Evolutionary conservation across 2,888 invertebrate species (phyloP).

Genomic region (Epinotia demarniana): DNA sequence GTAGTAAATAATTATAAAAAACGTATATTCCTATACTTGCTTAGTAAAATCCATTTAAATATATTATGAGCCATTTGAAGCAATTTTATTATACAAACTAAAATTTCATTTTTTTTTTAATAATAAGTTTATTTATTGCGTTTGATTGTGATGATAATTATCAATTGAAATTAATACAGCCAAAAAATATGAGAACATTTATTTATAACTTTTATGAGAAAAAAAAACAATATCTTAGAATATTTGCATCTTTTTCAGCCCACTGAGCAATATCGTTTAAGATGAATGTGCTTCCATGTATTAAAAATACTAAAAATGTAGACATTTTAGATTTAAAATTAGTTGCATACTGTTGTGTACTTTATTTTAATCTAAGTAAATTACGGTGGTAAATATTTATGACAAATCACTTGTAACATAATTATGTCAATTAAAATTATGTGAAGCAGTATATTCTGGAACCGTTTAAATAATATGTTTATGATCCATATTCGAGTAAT

Average conservation of each 20-base stretch:
- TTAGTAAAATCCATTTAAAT: constrained; percentile 24
- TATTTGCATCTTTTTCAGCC: constrained; percentile 43
- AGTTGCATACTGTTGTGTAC: constrained; percentile 49
- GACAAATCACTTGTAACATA: constrained; percentile 13
- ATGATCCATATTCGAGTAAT: background rate
- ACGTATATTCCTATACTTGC: constrained; percentile 39
- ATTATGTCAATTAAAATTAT: constrained; percentile 40
- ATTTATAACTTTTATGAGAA: constrained; percentile 5
- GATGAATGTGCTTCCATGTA: constrained; percentile 57
- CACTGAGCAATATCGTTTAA: constrained; percentile 48
- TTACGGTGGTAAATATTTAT: constrained; percentile 33
- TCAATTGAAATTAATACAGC: background rate
- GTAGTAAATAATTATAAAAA: constrained; percentile 37
- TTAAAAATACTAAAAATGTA: constrained; percentile 48
- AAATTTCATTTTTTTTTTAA: background rate
- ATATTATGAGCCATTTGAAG: constrained; percentile 34
- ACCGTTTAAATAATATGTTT: background rate
- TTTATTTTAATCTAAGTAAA: constrained; percentile 44
- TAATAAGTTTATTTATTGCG: background rate
- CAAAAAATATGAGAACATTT: background rate
- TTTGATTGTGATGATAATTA: background rate
- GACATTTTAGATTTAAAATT: constrained; percentile 45
- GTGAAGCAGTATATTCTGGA: background rate
- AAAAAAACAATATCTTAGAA: constrained; percentile 34
- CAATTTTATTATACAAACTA: constrained; percentile 21